Base-by-base conservation (phyloP, 2,888 invertebrate genomes). In the Paralinhomoeus sp. region DNA sequence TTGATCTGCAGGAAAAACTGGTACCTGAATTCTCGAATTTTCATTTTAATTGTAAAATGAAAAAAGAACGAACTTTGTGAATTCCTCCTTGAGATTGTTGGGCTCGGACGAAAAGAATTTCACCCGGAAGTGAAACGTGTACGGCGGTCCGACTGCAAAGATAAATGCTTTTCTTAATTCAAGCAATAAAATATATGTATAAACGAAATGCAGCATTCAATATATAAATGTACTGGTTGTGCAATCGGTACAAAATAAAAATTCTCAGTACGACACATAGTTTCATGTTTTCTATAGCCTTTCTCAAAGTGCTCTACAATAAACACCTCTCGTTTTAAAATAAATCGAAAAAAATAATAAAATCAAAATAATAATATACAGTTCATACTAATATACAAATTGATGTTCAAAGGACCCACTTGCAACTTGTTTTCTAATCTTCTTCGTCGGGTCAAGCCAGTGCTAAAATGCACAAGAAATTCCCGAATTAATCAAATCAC, bases 31-130 rank as follows among this genome's bases (percentile, higher is more conserved):
- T 21, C 9, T 33, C 37, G 9, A 38, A 24, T 18, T 23, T 5
- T n/a, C 20, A 9, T 22, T n/a, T 7, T 20, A 24, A 40, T n/a
- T 1, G 22, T 38, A 43, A 18, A 40, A 13, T 23, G 20, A 18
- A 3, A 20, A 12, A 35, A n/a, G n/a, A 21, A 37, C 54, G 54
- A 53, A 73, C 63, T 93, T 75, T 5, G 93, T 97, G 51, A 93
- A 69, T 67, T 99, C 97, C 68, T 99, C 97, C 46, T 87, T 75
- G 47, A 99, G 69, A 57, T 83, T 82, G 62, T 83, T 89, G 9
- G 97, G 97, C 64, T 97, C 97, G 1, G 89, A 89, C 2, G 93
- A 87, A 68, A 93, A 97, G 68, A 97, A 97, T 67, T 97, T 97
- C 2, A 97, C 93, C 68, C 82, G 80, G 41, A 97, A 72, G 46